phyloP scores from a whole-genome alignment of 2,888 invertebrate species.

The Drosophila ochracea region DNA sequence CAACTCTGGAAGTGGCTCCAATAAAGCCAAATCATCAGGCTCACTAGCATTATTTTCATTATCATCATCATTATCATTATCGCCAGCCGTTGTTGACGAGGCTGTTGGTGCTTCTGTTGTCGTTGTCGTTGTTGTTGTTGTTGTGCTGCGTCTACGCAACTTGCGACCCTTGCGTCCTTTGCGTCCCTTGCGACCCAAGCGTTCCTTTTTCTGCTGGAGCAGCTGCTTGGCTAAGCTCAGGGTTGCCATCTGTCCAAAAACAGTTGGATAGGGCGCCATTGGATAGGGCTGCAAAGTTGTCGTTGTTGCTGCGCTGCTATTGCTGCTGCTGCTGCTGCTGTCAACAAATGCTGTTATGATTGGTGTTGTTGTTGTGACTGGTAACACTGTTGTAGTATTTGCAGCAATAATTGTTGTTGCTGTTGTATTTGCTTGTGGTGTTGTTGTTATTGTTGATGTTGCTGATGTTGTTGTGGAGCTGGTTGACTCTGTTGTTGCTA shows the following conservation, averaged over 20 bases:
- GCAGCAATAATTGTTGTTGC: conserved; percentile 19
- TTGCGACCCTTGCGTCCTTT: conserved; percentile 61
- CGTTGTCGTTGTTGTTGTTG: conserved; percentile 25
- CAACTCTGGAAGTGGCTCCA: conserved; percentile 62
- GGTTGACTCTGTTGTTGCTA: conserved; percentile 10
- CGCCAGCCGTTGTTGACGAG: conserved; percentile 17
- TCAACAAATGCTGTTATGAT: neutral
- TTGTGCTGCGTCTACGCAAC: conserved; percentile 50
- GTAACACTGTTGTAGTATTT: neutral
- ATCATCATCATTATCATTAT: neutral
- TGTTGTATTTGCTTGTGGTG: neutral
- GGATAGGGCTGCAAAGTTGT: conserved; percentile 46
- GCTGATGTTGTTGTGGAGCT: conserved; percentile 5
- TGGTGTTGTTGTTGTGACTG: conserved; percentile 12
- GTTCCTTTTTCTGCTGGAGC: conserved; percentile 22
- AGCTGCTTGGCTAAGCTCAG: conserved; percentile 8
- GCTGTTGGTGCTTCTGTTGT: conserved; percentile 17
- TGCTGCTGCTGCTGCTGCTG: neutral
- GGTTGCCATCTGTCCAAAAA: conserved; percentile 32
- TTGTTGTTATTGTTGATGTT: conserved; percentile 1
- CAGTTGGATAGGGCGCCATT: conserved; percentile 52
- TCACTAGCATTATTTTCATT: conserved; percentile 2
- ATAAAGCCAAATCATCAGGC: conserved; percentile 12
- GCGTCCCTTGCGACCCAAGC: conserved; percentile 52
- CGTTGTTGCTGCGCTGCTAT: conserved; percentile 3